Base-by-base conservation (phyloP, 2,888 invertebrate genomes). In the Xestobium rufovillosum region DNA sequence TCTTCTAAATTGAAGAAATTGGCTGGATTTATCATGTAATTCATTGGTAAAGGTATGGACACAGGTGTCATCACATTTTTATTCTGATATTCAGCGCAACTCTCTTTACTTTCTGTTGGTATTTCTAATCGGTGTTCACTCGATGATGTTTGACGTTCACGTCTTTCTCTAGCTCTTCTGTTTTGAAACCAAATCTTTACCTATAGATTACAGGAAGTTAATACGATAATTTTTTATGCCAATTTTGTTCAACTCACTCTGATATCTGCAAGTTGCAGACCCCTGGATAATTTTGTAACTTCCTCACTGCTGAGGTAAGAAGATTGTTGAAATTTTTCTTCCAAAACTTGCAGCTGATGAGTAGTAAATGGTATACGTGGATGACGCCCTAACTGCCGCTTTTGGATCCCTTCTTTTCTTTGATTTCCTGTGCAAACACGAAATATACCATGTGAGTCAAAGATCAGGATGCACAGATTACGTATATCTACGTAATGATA, bases 171-270 rank as follows among this genome's bases (percentile, higher is more conserved):
- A 0, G 85, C 85, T 31, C 85, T 71, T 29, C 85, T 74, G 60
- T 85, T 85, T 73, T 85, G 84, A 59, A 85, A 85, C 85, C 85
- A 85, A 49, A 85, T 85, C 68, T 82, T 65, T 3, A 61, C 59
- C 60, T 60, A 34, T 8, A 51, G 44, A 41, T 31, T 27, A 34
- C 11, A 15, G 19, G 36, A 26, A 32, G 11, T 14, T 25, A 14
- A 31, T 31, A 9, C 13, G 23, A 19, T 26, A 29, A 38, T 12
- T 16, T 26, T 14, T 16, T 4, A 4, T 10, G 28, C 4, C 25
- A 31, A 31, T 29, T 3, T n/a, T 8, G 17, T 25, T 36, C 8
- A 14, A 63, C 66, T 69, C 53, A 83, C 83, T 59, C 82, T 69
- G 39, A 77, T 78, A 52, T 83, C 80, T 8, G 80, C 74, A 30